Conservation (phyloP, 2,888 invertebrate species). For the Prosopocoilus inquinatus region DNA sequence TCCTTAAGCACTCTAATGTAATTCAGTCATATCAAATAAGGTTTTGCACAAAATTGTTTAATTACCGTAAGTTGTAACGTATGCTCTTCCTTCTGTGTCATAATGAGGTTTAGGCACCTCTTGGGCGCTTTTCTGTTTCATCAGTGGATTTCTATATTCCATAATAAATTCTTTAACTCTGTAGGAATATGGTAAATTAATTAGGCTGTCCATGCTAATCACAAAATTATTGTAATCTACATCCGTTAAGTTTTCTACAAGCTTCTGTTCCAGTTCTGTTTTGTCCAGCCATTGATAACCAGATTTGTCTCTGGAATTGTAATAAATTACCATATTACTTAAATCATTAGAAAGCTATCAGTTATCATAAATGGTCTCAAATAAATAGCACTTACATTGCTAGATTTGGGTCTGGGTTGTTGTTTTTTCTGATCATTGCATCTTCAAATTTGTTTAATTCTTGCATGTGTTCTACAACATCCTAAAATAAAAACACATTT, state of each 20-base stretch:
- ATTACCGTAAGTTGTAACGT: constrained; percentile 66
- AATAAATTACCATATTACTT: background rate
- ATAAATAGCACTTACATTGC: constrained; percentile 52
- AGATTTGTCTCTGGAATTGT: constrained; percentile 52
- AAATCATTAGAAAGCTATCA: too few species aligned
- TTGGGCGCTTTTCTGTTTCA: constrained; percentile 57
- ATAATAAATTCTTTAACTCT: constrained; percentile 71
- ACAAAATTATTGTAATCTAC: constrained; percentile 72
- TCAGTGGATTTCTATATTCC: constrained; percentile 62
- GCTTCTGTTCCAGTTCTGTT: constrained; percentile 60
- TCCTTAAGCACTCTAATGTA: constrained; percentile 65
- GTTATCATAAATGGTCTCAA: background rate
- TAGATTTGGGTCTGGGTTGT: constrained; percentile 59
- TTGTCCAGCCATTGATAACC: constrained; percentile 67
- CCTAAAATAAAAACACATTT: constrained; percentile 54
- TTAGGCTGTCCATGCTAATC: constrained; percentile 68
- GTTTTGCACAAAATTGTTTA: constrained; percentile 2
- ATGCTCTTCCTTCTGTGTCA: constrained; percentile 69
- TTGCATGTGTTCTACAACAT: constrained; percentile 68
- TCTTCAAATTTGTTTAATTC: constrained; percentile 70
- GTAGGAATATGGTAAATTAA: constrained; percentile 69
- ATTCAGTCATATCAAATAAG: constrained; percentile 6
- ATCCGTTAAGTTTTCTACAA: constrained; percentile 69
- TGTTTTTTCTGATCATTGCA: constrained; percentile 62
- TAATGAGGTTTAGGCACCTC: constrained; percentile 68